Base-by-base conservation (phyloP, 2,113 vertebrate species). In the Numenius arquata region DNA sequence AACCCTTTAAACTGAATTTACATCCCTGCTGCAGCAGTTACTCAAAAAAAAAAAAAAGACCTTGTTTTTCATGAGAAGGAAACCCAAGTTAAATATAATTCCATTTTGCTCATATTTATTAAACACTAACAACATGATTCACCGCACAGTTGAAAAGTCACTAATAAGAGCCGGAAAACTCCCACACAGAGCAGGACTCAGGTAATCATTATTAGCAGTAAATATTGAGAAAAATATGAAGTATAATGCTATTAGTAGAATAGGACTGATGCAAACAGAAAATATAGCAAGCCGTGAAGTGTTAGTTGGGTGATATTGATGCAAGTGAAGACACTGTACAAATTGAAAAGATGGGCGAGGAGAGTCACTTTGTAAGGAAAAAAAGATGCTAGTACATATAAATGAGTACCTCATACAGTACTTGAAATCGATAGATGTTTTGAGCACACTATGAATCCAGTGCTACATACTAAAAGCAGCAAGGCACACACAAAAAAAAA, bases 1-100 rank as follows among this genome's bases (percentile, higher is more conserved):
- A 92, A 90, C 56, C 52, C 58, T 89, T 86, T 68, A 91, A 88
- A 67, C 15, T 72, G 43, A 89, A 93, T 71, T 90, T 92, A 89
- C 53, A 88, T 59, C 73, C 34, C 32, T 82, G 50, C 50, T 73
- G 78, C 55, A 76, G 58, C n/a, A 73, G 36, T 79, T 62, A 47
- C 13, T 27, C 9, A 38, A 66, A 59, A 59, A 34, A 85, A 41
- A 53, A 52, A 15, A 48, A 59, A 30, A 85, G 11, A 15, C 30
- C 47, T 74, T 55, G 45, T 50, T 91, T 85, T 68, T 87, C 50
- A 23, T 36, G 36, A 50, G 75, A 78, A 65, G 34, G 40, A 86
- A 83, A 23, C n/a, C 21, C 50, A 73, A 74, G 36, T 71, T 89
- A 83, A 79, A 79, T 52, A 61, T 61, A 78, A 81, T 72, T 86